Evolutionary conservation across 2,888 invertebrate genomes (phyloP).

Genomic region (Drosophila kuntzei): DNA sequence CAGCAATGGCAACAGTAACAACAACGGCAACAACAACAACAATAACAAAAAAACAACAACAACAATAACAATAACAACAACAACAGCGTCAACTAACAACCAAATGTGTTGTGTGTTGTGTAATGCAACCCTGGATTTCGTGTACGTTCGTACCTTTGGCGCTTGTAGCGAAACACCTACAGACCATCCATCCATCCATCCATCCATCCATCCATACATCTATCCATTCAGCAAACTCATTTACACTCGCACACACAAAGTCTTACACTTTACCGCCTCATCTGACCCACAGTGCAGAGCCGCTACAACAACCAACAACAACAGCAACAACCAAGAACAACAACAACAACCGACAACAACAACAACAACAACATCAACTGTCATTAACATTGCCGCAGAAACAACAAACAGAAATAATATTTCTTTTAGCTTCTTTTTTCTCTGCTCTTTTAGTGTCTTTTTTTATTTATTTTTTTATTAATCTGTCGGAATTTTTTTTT

Average conservation of each 20-base stretch:
- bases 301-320: constrained; percentile 27
- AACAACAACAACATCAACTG: constrained; percentile 46
- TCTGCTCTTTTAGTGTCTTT: constrained; percentile 50
- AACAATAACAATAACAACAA: constrained; percentile 16
- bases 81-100: constrained; percentile 60
- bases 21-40: constrained; percentile 19
- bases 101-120: constrained; percentile 81
- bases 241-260: constrained; percentile 22
- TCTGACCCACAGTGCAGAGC: constrained; percentile 44
- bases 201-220: constrained; percentile 31
- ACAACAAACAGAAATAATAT: constrained; percentile 54
- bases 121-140: constrained; percentile 85
- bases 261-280: constrained; percentile 39
- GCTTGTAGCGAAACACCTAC: constrained; percentile 75
- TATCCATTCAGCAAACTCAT: constrained; percentile 18
- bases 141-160: constrained; percentile 83
- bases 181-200: constrained; percentile 40
- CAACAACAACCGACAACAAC: constrained; percentile 18
- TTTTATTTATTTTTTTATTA: constrained; percentile 50
- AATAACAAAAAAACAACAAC: too few relatives aligned
- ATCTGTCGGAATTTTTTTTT: constrained; percentile 34
- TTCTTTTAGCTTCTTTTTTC: constrained; percentile 59
- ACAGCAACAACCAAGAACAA: constrained; percentile 24
- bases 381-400: constrained; percentile 57
- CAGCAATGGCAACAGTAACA: constrained; percentile 18